These are phyloP conservation scores for Chaenocephalus aceratus DNA, from an alignment of 2,113 vertebrate species.

Conservation along the genomic window DNA sequence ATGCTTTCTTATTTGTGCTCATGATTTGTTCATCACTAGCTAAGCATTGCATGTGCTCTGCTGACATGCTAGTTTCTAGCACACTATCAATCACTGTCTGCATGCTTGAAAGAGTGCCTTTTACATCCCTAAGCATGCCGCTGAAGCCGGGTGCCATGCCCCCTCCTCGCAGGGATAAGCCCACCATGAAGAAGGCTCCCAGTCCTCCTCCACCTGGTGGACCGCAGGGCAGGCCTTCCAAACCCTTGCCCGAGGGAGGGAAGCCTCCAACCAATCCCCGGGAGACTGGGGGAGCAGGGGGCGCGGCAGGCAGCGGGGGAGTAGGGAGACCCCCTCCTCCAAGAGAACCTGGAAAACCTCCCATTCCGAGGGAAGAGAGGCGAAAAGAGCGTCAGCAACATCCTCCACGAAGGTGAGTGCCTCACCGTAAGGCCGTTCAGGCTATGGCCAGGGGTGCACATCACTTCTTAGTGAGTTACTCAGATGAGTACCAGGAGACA, in stretches of 20 bases:
- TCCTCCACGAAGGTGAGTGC: slow-evolving; percentile 89
- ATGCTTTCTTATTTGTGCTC: background rate
- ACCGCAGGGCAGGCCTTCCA: slow-evolving; percentile 75
- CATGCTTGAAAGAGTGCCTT: slow-evolving; percentile 36
- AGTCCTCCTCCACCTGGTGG: slow-evolving; percentile 82
- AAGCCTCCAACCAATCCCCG: slow-evolving; percentile 83
- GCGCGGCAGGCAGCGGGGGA: background rate
- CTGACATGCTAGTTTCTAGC: background rate
- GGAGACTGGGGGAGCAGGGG: slow-evolving; percentile 54
- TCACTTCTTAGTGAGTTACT: too few species aligned
- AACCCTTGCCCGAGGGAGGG: slow-evolving; percentile 81
- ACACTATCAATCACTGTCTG: slow-evolving; percentile 10
- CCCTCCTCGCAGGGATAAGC: slow-evolving; percentile 88
- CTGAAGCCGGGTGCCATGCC: slow-evolving; percentile 74
- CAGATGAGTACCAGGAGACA: too few species aligned
- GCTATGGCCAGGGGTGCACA: too few species aligned
- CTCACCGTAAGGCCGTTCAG: background rate
- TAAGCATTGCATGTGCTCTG: background rate
- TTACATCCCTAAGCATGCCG: slow-evolving; percentile 54
- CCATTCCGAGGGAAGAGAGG: slow-evolving; percentile 88
- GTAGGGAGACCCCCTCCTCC: slow-evolving; percentile 71
- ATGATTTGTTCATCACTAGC: background rate
- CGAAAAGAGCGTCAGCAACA: slow-evolving; percentile 90
- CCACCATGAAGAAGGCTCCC: slow-evolving; percentile 88
- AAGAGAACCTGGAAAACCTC: slow-evolving; percentile 81